These are phyloP conservation scores for Sphenodon punctatus DNA, from an alignment of 2,797 vertebrate genomes.

Conservation along the genomic window DNA sequence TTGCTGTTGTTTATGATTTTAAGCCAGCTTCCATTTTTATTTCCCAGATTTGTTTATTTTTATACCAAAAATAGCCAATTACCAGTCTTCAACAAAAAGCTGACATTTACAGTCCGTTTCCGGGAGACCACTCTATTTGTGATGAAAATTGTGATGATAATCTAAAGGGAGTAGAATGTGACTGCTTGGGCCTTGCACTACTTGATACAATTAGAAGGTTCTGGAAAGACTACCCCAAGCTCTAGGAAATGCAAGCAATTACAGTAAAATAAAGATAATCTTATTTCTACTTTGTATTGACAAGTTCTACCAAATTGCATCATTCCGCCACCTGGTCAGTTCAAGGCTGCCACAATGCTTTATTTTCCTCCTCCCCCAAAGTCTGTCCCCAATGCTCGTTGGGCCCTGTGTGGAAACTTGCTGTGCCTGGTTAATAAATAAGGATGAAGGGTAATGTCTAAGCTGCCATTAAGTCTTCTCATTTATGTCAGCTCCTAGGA, in stretches of 20 bases:
- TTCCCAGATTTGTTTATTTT: conserved; percentile 29
- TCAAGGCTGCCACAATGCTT: background rate
- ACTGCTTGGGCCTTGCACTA: background rate
- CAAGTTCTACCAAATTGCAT: background rate
- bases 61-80: background rate
- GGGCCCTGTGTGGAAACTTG: background rate
- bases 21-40: background rate
- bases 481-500: background rate
- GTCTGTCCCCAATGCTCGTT: background rate
- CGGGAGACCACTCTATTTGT: background rate
- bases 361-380: background rate
- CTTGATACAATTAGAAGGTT: background rate
- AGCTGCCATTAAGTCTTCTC: background rate
- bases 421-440: background rate
- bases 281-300: background rate
- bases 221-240: rapidly evolving
- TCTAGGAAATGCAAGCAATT: background rate
- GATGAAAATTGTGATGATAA: background rate
- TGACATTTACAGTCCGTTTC: conserved; percentile 16
- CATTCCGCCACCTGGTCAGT: background rate
- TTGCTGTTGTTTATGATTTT: conserved; percentile 25
- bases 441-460: background rate
- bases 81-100: background rate
- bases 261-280: background rate
- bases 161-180: background rate